Percentiles rank a stretch among this genome's conserved stretches.
Evolutionary conservation across 1,140 invertebrate genomes (phyloP).

Genomic region (Bombus balteatus): DNA sequence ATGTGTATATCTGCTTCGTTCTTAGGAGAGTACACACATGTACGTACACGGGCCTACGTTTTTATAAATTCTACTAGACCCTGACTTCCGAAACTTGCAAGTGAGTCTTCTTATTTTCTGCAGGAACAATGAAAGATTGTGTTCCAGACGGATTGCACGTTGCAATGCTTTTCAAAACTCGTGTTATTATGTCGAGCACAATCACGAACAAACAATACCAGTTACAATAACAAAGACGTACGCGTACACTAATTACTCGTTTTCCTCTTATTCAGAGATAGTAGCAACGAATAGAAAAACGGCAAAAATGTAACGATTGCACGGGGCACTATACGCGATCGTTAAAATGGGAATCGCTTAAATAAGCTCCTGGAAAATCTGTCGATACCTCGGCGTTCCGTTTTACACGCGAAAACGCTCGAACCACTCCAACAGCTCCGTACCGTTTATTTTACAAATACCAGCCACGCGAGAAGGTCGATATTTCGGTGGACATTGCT

Average conservation of each 20-base stretch:
- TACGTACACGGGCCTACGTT: not conserved
- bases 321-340: not conserved
- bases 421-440: not conserved
- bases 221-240: not conserved
- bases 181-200: not conserved
- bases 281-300: not conserved
- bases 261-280: not conserved
- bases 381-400: not conserved
- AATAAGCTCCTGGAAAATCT: conserved; percentile 3
- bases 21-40: no score
- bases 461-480: conserved; percentile 10
- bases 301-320: not conserved
- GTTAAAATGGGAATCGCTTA: conserved; percentile 10
- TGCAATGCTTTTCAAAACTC: not conserved
- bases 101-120: no score
- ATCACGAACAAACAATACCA: not conserved
- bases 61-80: conserved; percentile 37
- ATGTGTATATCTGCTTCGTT: no score
- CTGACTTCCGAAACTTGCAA: not conserved
- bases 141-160: no score
- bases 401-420: conserved; percentile 23
- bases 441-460: conserved; percentile 13
- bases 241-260: not conserved
- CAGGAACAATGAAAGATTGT: no score
- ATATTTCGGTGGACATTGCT: conserved; percentile 21